phyloP scores from a whole-genome alignment of 2,797 vertebrate species.

The Rhinatrema bivittatum region DNA sequence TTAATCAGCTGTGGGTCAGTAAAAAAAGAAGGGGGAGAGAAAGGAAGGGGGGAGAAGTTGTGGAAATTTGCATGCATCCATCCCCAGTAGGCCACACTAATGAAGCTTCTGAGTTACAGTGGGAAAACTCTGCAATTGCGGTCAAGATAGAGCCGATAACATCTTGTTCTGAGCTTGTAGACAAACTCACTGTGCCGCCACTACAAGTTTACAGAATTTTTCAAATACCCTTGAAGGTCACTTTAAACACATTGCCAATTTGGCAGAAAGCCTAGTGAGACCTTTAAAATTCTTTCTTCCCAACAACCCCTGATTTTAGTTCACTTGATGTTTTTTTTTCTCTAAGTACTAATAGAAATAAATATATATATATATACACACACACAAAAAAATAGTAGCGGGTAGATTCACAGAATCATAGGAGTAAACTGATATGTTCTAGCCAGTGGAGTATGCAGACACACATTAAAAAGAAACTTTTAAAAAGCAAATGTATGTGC shows the following conservation, averaged over 20 bases:
- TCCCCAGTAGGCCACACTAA: conserved; percentile 59
- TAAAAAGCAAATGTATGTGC: conserved; percentile 25
- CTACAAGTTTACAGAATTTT: conserved; percentile 52
- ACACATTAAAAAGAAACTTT: neutral
- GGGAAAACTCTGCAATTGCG: conserved; percentile 59
- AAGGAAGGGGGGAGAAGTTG: conserved; percentile 35
- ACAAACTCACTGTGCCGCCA: conserved; percentile 43
- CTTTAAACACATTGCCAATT: conserved; percentile 53
- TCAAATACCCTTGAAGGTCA: conserved; percentile 49
- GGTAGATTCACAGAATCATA: conserved; percentile 9
- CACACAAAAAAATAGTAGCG: conserved; percentile 25
- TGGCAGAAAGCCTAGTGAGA: conserved; percentile 47
- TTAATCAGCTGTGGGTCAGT: conserved; percentile 39
- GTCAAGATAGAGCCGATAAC: conserved; percentile 64
- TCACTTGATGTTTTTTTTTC: conserved; percentile 24
- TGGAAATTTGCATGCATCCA: conserved; percentile 50
- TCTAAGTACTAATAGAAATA: too few relatives aligned
- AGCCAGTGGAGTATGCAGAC: conserved; percentile 22
- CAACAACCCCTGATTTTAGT: conserved; percentile 22
- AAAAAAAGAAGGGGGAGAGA: conserved; percentile 5
- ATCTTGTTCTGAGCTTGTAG: conserved; percentile 60
- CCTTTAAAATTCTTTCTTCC: conserved; percentile 30
- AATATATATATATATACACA: too few relatives aligned
- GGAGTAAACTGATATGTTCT: conserved; percentile 12
- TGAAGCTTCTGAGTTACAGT: conserved; percentile 50